Evolutionary conservation across 1,140 invertebrate species (phyloP).

Genomic region (Philopotamus ludificatus): DNA sequence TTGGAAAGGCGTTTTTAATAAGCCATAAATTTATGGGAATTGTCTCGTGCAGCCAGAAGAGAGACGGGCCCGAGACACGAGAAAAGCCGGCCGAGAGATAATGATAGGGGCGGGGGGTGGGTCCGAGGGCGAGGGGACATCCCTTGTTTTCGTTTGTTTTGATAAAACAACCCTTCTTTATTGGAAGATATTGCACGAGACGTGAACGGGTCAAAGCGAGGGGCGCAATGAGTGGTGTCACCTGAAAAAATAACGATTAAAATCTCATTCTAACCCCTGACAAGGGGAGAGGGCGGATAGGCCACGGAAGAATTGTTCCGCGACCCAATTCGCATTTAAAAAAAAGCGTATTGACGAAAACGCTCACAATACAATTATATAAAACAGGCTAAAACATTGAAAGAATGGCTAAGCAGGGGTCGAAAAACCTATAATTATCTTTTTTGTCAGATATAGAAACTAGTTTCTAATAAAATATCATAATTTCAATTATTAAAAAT

Average conservation of each 20-base stretch:
- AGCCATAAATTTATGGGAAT: constrained; percentile 35
- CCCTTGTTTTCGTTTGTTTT: constrained; percentile 24
- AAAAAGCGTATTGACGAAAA: too few relatives aligned
- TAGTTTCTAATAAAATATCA: too few relatives aligned
- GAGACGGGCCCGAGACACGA: constrained; percentile 11
- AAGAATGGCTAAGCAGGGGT: too few relatives aligned
- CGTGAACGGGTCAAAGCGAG: constrained; percentile 12
- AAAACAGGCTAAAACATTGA: too few relatives aligned
- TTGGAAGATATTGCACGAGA: constrained; percentile 13
- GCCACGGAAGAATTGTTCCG: too few relatives aligned
- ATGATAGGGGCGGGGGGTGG: not conserved
- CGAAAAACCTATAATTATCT: too few relatives aligned
- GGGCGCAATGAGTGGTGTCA: not conserved
- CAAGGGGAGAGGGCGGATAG: too few relatives aligned
- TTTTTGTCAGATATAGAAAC: too few relatives aligned
- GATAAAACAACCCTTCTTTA: constrained; percentile 27
- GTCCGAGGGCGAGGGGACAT: not conserved
- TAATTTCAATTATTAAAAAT: too few relatives aligned
- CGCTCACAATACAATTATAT: too few relatives aligned
- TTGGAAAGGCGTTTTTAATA: constrained; percentile 21
- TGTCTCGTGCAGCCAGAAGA: constrained; percentile 20
- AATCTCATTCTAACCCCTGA: too few relatives aligned
- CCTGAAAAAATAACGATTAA: not conserved
- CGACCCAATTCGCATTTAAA: too few relatives aligned
- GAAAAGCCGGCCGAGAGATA: constrained; percentile 4